phyloP scores from a whole-genome alignment of 2,888 invertebrate genomes.

The Notodonta ziczac region DNA sequence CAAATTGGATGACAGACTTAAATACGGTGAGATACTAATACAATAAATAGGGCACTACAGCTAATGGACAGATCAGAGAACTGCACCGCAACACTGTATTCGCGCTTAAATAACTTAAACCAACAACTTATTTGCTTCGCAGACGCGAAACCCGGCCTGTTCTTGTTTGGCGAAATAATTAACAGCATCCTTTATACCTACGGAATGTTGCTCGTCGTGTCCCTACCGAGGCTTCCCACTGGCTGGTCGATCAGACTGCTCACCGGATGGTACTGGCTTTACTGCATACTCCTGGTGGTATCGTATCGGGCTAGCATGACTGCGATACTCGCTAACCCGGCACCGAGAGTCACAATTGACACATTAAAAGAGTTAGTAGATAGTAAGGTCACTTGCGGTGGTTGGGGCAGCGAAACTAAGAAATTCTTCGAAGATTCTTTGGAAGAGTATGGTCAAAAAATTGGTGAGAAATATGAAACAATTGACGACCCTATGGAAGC shows the following conservation, averaged over 20 bases:
- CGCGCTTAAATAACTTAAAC: background rate
- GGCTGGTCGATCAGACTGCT: constrained; percentile 92
- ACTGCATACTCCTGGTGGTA: constrained; percentile 91
- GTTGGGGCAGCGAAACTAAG: constrained; percentile 89
- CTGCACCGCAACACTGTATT: background rate
- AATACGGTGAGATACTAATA: background rate
- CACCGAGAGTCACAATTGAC: constrained; percentile 91
- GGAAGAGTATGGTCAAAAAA: constrained; percentile 87
- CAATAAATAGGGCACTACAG: too few relatives aligned
- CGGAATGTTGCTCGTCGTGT: constrained; percentile 92
- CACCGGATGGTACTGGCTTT: constrained; percentile 95
- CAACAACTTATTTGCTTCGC: constrained; percentile 52
- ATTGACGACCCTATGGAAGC: constrained; percentile 86
- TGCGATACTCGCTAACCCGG: constrained; percentile 91
- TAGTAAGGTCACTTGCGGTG: constrained; percentile 87
- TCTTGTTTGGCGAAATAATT: constrained; percentile 88
- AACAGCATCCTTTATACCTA: constrained; percentile 92
- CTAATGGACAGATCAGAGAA: too few relatives aligned
- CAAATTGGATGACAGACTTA: background rate
- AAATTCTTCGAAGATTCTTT: constrained; percentile 88
- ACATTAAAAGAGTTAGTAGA: constrained; percentile 88
- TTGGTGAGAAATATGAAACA: constrained; percentile 87
- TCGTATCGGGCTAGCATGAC: constrained; percentile 94
- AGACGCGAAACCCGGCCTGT: constrained; percentile 82
- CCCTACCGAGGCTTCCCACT: constrained; percentile 89